These are phyloP conservation scores for Nymphicus hollandicus DNA, from an alignment of 2,113 vertebrate species.

Conservation along the genomic window DNA sequence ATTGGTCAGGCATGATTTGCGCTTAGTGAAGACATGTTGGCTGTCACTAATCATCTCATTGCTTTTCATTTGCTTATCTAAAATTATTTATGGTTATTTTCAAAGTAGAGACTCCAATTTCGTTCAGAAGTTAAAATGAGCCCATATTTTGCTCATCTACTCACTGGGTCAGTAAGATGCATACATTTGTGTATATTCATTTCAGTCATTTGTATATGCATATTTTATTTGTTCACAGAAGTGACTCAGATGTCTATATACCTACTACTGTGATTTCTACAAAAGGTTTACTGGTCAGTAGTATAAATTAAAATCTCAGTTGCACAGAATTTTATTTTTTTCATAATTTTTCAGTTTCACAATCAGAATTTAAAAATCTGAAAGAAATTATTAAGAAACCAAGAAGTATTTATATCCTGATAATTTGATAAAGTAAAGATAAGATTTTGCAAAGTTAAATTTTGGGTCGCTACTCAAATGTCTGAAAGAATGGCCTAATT, in stretches of 20 bases:
- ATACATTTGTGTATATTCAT: not conserved
- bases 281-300: not conserved
- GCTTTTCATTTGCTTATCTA: not conserved
- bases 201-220: not conserved
- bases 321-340: not conserved
- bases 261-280: not conserved
- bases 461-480: not conserved
- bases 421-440: not conserved
- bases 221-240: not conserved
- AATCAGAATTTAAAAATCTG: not conserved
- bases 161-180: not conserved
- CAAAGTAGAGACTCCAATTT: not conserved
- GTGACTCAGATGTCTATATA: not conserved
- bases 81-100: not conserved
- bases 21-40: not conserved
- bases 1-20: not conserved
- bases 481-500: not conserved
- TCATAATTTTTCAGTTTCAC: not conserved
- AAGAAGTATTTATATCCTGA: not conserved
- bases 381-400: not conserved
- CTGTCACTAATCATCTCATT: not conserved
- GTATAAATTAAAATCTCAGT: not conserved
- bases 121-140: not conserved
- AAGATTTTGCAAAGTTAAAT: not conserved
- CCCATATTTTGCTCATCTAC: rapidly evolving